phyloP scores from a whole-genome alignment of 2,888 invertebrate genomes.

The Ellobium chinense region DNA sequence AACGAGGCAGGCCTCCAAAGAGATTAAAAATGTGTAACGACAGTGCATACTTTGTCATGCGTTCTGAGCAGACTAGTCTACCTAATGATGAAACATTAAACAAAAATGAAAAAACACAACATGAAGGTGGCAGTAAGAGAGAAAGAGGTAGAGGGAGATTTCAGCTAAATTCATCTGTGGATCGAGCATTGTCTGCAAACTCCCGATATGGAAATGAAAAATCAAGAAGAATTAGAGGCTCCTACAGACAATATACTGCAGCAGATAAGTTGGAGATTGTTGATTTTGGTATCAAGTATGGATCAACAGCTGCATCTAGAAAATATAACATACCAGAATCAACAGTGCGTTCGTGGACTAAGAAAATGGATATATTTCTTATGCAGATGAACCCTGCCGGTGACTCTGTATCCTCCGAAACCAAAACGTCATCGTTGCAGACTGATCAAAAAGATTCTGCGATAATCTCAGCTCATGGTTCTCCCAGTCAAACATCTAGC shows the following conservation, averaged over 20 bases:
- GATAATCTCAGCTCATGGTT: too few species aligned
- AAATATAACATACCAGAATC: constrained; percentile 41
- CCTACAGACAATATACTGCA: constrained; percentile 34
- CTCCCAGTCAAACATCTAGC: too few species aligned
- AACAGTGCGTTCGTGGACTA: constrained; percentile 39
- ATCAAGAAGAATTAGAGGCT: constrained; percentile 27
- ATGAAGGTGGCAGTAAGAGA: background rate
- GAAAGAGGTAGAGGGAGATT: too few species aligned
- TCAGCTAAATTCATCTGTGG: background rate
- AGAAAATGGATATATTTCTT: constrained; percentile 36
- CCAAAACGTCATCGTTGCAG: too few species aligned
- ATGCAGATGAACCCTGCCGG: constrained; percentile 27
- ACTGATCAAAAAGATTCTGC: too few species aligned
- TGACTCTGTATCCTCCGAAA: background rate
- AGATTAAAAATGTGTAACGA: constrained; percentile 14
- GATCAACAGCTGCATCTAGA: constrained; percentile 40
- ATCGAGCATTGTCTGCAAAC: background rate
- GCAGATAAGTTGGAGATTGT: constrained; percentile 33
- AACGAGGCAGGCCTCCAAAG: constrained; percentile 36
- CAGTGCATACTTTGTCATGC: constrained; percentile 4
- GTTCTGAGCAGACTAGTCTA: background rate
- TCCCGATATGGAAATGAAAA: background rate
- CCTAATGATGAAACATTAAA: background rate
- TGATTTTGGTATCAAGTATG: constrained; percentile 39
- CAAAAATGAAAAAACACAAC: background rate